phyloP scores from a whole-genome alignment of 2,113 vertebrate species.

The Arenaria interpres region DNA sequence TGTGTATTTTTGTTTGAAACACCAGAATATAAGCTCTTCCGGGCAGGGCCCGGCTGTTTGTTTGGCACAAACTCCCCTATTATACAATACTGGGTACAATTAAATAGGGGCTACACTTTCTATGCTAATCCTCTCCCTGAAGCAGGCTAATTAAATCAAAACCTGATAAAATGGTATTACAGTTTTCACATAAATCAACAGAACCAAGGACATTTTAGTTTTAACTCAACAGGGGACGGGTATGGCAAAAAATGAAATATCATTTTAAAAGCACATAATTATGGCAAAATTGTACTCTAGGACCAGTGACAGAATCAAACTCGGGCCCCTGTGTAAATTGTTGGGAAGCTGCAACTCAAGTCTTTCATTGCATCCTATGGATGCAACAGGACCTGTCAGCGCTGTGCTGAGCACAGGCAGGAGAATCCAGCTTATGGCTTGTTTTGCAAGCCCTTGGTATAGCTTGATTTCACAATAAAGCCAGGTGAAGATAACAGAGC shows the following conservation, averaged over 20 bases:
- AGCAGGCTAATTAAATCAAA: conserved; percentile 26
- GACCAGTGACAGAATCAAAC: neutral
- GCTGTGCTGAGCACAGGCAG: neutral
- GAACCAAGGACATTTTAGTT: neutral
- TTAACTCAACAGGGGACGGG: neutral
- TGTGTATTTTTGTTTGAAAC: neutral
- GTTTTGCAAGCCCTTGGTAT: fast-evolving
- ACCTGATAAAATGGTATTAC: neutral
- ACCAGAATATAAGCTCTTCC: neutral
- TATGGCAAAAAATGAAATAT: neutral
- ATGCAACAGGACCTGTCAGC: neutral
- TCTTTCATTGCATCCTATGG: neutral
- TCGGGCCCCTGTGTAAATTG: neutral
- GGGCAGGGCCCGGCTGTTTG: neutral
- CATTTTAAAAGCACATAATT: neutral
- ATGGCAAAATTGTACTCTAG: neutral
- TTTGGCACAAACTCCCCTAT: neutral
- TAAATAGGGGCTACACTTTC: neutral
- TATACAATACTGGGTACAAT: neutral
- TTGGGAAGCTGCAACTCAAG: neutral
- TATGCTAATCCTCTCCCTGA: neutral
- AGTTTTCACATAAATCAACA: neutral
- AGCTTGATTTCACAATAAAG: neutral
- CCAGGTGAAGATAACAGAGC: neutral
- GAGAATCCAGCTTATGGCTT: neutral